A percentile compares a stretch with the other conserved stretches of the same genome.
These are phyloP conservation scores for Steinernema feltiae DNA, from an alignment of 1,140 invertebrate genomes.

Conservation along the genomic window DNA sequence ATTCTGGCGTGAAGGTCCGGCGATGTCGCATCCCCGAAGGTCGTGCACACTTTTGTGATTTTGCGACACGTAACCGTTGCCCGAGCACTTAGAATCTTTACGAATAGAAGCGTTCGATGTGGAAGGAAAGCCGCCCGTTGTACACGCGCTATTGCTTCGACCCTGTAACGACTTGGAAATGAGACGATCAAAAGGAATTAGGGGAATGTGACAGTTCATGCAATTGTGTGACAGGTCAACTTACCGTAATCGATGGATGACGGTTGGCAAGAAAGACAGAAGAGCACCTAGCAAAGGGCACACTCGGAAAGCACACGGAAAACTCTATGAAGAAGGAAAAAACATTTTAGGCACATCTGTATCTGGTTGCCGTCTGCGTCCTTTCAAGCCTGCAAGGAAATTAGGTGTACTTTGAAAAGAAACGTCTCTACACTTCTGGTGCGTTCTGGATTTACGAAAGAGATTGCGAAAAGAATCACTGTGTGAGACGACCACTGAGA, in stretches of 20 bases:
- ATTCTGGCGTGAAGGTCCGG: conserved; percentile 8
- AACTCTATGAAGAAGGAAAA: neutral
- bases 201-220: neutral
- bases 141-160: conserved; percentile 13
- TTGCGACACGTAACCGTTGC: neutral
- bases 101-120: neutral
- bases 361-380: neutral
- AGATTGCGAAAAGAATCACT: neutral
- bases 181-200: neutral
- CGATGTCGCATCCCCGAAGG: neutral
- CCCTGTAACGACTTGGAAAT: neutral
- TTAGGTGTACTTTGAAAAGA: neutral
- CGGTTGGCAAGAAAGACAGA: conserved; percentile 4
- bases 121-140: neutral
- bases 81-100: neutral
- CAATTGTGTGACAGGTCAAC: neutral
- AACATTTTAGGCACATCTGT: neutral
- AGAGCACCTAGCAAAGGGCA: conserved; percentile 1
- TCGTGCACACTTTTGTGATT: conserved; percentile 2
- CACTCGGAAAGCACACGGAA: neutral
- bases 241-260: neutral
- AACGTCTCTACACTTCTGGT: too few relatives aligned
- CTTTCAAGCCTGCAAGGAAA: neutral
- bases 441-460: neutral
- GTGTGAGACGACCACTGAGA: too few relatives aligned